A percentile compares a stretch with the other conserved stretches of the same genome.
Conservation (phyloP, 2,797 vertebrate genomes). For the Paguma larvata region DNA sequence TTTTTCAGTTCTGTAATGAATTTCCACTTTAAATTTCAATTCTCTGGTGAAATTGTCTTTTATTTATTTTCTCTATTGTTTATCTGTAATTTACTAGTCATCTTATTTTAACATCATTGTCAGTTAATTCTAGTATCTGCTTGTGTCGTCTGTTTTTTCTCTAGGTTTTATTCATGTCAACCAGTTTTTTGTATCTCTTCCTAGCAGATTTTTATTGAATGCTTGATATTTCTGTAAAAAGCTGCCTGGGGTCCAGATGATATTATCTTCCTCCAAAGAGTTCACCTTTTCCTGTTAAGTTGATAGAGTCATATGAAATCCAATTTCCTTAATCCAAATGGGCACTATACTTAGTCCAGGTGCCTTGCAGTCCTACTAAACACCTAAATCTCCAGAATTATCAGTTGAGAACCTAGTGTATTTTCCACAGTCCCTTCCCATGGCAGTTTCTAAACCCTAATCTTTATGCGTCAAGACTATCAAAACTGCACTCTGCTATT, state of each 20-base stretch:
- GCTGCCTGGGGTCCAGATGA: not conserved
- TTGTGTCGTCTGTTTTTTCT: not conserved
- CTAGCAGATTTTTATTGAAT: not conserved
- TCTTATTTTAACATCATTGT: not conserved
- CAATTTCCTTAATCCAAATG: not conserved
- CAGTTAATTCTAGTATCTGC: not conserved
- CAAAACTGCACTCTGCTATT: not conserved
- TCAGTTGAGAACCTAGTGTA: not conserved
- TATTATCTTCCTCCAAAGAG: not conserved
- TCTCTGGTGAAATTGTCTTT: not conserved
- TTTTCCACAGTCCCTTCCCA: not conserved
- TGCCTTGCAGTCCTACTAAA: not conserved
- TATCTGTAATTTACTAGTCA: conserved; percentile 1
- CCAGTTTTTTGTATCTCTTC: not conserved
- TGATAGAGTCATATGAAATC: not conserved
- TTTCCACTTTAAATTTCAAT: not conserved
- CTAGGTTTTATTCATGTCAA: not conserved
- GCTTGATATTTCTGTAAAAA: not conserved
- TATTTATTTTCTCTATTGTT: not conserved
- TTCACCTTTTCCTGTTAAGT: not conserved
- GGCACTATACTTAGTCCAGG: not conserved
- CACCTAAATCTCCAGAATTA: not conserved
- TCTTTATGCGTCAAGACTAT: not conserved
- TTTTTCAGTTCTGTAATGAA: conserved; percentile 15
- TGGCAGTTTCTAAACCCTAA: not conserved